Evolutionary conservation across 2,888 invertebrate genomes (phyloP).

Genomic region (Thecophora atra): DNA sequence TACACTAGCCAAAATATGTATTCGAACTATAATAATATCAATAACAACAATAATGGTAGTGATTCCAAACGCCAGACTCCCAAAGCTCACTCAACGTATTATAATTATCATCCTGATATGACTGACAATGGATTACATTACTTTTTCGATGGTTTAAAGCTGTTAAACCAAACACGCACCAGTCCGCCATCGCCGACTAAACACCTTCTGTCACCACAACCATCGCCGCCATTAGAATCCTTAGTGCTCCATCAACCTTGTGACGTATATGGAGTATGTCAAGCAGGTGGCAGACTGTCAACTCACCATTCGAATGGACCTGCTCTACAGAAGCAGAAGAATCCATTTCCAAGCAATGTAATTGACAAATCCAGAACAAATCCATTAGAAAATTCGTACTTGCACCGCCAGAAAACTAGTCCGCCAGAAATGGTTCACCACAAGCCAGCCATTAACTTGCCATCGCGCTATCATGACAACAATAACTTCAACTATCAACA

Average conservation of each 20-base stretch:
- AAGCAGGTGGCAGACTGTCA: constrained; percentile 43
- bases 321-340: constrained; percentile 34
- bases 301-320: constrained; percentile 42
- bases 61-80: background rate
- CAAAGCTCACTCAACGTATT: background rate
- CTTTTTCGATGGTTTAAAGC: constrained; percentile 32
- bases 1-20: constrained; percentile 39
- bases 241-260: constrained; percentile 39
- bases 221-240: constrained; percentile 42
- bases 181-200: background rate
- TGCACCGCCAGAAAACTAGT: constrained; percentile 18
- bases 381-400: background rate
- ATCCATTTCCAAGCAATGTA: constrained; percentile 20
- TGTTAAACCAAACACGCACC: constrained; percentile 29
- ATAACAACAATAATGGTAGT: constrained; percentile 30
- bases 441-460: constrained; percentile 6
- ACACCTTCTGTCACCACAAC: constrained; percentile 36
- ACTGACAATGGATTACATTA: constrained; percentile 37
- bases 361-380: constrained; percentile 27
- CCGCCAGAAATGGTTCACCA: constrained; percentile 31
- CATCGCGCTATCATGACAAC: constrained; percentile 20
- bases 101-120: constrained; percentile 24
- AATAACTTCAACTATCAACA: constrained; percentile 14
- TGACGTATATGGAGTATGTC: constrained; percentile 39
- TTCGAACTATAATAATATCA: constrained; percentile 38